Base-by-base conservation (phyloP, 2,888 invertebrate species). In the Julus scanicus region DNA sequence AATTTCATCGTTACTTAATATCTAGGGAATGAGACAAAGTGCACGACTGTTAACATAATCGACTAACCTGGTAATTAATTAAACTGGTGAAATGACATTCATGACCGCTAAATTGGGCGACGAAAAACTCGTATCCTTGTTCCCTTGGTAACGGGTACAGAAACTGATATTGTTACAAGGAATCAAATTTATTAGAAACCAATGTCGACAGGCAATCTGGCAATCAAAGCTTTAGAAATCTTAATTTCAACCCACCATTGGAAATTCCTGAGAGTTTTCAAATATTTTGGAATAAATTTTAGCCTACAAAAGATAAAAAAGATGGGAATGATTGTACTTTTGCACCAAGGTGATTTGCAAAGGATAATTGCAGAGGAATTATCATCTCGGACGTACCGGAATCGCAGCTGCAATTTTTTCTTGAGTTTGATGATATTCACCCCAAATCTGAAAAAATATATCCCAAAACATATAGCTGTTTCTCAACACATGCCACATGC, bases 111-210 rank as follows among this genome's bases (percentile, higher is more conserved):
- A 95, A 95, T 91, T 97, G 97, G 87, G 95, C 93, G 93, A 97
- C 93, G 88, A 97, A 94, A 92, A 97, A 97, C 92, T 97, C 97
- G 91, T 96, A 97, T 15, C 97, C 97, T 90, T 96, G 95, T 37
- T 95, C 94, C 87, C 97, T 94, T 0, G 97, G 97, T 89, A 97
- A 91, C 0, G 97, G 96, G 89, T 97, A 94, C 89, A 97, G 90
- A 92, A 97, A 97, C 48, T 92, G 90, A 49, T 91, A 71, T 71
- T 71, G 29, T 29, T 9, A 91, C n/a, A 88, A 87, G 40, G 86
- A 87, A 87, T 63, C 84, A 86, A 86, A 88, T 37, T 80, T 29
- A 80, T 48, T 13, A 88, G 37, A 29, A 37, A 48, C n/a, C 20
- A 13, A 29, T 44, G 20, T 48, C 29, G 29, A 20, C 29, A 85